These are phyloP conservation scores for Paracentrotus lividus DNA, from an alignment of 53 echinoderm and acorn worm genomes.

Conservation along the genomic window DNA sequence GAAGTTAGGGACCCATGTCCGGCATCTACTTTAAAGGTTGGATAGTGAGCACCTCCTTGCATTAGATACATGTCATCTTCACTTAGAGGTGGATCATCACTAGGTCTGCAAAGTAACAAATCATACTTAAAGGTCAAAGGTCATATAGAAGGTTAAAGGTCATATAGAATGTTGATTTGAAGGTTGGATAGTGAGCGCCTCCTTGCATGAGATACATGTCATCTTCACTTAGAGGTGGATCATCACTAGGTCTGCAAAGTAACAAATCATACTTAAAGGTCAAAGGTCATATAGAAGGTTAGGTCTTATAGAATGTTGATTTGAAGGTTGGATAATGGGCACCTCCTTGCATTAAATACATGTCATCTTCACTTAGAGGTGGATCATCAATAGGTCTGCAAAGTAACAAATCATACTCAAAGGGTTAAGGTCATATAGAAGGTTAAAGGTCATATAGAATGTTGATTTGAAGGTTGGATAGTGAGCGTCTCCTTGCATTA, in stretches of 20 bases:
- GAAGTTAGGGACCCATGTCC: conserved; percentile 66
- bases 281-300: background rate
- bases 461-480: background rate
- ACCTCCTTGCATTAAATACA: conserved; percentile 82
- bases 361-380: conserved; percentile 76
- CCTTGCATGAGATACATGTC: background rate
- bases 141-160: no score
- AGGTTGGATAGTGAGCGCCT: background rate
- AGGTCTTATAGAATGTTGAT: background rate
- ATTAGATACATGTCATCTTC: conserved; percentile 85
- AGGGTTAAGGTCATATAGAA: no score
- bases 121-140: background rate
- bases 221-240: no score
- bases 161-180: background rate
- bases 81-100: conserved; percentile 56
- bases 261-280: background rate
- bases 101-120: conserved; percentile 62
- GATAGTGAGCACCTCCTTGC: conserved; percentile 84
- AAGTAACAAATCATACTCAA: background rate
- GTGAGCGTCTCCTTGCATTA: background rate
- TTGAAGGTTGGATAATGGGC: conserved; percentile 80
- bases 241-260: no score
- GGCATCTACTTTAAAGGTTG: conserved; percentile 75
- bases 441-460: background rate
- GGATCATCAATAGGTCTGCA: conserved; percentile 60